These are phyloP conservation scores for Desmodus rotundus DNA, from an alignment of 2,113 vertebrate genomes.

Conservation along the genomic window DNA sequence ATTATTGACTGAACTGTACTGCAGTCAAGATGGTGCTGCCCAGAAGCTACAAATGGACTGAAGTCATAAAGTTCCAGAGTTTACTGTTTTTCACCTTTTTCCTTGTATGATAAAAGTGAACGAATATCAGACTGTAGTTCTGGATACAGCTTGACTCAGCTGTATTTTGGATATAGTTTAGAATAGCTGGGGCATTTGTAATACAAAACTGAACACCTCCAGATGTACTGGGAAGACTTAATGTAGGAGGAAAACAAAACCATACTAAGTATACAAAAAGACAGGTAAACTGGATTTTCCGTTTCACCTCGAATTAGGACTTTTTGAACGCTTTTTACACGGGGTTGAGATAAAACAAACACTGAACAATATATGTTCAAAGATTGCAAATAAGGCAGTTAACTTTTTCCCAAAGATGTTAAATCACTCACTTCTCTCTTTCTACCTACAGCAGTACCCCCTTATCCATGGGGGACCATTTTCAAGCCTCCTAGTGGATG, in stretches of 20 bases:
- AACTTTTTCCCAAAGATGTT: not conserved
- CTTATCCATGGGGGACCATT: not conserved
- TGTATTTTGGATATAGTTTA: not conserved
- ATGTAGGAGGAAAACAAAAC: not conserved
- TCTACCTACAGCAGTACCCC: not conserved
- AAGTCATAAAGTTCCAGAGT: not conserved
- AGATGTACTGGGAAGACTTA: not conserved
- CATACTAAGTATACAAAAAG: not conserved
- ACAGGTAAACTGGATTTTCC: not conserved
- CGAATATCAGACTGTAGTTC: not conserved
- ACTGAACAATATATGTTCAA: not conserved
- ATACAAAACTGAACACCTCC: not conserved
- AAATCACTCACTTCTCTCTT: not conserved
- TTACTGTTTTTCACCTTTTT: not conserved
- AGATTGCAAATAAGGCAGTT: not conserved
- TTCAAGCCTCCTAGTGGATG: not conserved
- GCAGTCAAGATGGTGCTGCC: not conserved
- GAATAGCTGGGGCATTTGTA: not conserved
- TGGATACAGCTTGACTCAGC: not conserved
- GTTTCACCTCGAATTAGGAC: not conserved
- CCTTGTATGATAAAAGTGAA: not conserved
- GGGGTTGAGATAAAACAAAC: not conserved
- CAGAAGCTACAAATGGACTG: not conserved
- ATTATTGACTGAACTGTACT: not conserved
- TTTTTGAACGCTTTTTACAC: not conserved